phyloP scores from a whole-genome alignment of 1,140 invertebrate species.

The Drosophila repleta region DNA sequence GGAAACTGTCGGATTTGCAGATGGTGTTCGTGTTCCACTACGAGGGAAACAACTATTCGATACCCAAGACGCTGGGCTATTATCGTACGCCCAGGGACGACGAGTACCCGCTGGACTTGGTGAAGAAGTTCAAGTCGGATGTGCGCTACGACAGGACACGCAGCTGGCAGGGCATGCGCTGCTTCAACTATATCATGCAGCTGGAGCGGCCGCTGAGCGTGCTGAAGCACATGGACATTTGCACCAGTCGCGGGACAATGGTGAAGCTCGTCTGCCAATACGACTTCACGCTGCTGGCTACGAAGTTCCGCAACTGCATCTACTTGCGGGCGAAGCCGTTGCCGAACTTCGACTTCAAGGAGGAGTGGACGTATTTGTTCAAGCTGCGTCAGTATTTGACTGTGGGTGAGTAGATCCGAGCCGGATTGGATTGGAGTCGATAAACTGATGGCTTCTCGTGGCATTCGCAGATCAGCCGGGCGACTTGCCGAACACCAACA shows the following conservation, averaged over 20 bases:
- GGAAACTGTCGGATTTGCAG: neutral
- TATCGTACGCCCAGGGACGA: neutral
- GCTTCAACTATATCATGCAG: neutral
- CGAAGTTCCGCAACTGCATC: conserved; percentile 20
- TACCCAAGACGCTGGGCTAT: neutral
- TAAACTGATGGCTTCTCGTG: too few relatives aligned
- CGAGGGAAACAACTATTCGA: neutral
- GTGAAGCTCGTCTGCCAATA: neutral
- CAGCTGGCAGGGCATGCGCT: neutral
- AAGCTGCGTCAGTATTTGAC: conserved; percentile 31
- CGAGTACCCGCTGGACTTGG: neutral
- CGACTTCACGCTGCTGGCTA: neutral
- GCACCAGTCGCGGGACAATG: conserved; percentile 1
- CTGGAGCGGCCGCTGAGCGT: neutral
- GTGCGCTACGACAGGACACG: too few relatives aligned
- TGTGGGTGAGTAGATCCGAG: conserved; percentile 13
- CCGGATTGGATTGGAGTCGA: too few relatives aligned
- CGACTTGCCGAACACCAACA: neutral
- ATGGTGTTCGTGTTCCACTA: neutral
- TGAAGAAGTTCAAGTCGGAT: too few relatives aligned
- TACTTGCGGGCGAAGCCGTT: neutral
- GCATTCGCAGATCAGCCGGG: conserved; percentile 8
- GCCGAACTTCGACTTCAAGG: neutral
- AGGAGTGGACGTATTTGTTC: neutral
- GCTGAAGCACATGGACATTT: neutral